phyloP scores from a whole-genome alignment of 1,140 invertebrate species.

The Dufourea novaeangliae region DNA sequence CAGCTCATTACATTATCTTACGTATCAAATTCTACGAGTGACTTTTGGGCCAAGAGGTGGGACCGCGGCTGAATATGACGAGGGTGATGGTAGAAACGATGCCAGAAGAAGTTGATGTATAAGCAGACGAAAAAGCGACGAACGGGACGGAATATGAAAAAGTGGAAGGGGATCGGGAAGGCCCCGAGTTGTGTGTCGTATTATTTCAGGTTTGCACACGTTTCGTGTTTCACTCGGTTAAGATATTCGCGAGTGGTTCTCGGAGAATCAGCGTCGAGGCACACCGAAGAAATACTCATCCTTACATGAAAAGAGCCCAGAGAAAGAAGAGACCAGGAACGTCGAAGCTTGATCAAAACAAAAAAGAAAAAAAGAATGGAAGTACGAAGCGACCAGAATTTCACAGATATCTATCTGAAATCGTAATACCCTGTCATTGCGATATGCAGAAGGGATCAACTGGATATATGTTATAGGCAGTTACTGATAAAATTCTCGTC shows the following conservation, averaged over 20 bases:
- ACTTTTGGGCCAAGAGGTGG: conserved; percentile 51
- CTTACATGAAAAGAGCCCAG: conserved; percentile 43
- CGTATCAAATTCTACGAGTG: conserved; percentile 66
- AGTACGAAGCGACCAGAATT: background rate
- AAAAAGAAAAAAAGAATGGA: background rate
- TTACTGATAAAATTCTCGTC: conserved; percentile 39
- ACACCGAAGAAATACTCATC: conserved; percentile 33
- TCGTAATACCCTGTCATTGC: conserved; percentile 32
- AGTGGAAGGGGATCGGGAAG: conserved; percentile 37
- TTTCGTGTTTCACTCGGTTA: conserved; percentile 68
- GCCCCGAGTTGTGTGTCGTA: conserved; percentile 60
- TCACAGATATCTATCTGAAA: conserved; percentile 31
- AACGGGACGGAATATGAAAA: conserved; percentile 7
- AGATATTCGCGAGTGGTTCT: conserved; percentile 51
- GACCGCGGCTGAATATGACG: conserved; percentile 56
- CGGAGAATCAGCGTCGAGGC: conserved; percentile 20
- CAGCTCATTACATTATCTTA: conserved; percentile 72
- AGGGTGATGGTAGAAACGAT: conserved; percentile 61
- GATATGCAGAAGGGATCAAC: background rate
- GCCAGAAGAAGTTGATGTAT: conserved; percentile 39
- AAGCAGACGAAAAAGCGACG: conserved; percentile 10
- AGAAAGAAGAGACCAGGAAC: background rate
- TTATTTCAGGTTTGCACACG: conserved; percentile 72
- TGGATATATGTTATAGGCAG: background rate
- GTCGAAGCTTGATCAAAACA: background rate